These are phyloP conservation scores for Leptonema lineaticorne DNA, from an alignment of 1,140 invertebrate genomes.

Conservation along the genomic window DNA sequence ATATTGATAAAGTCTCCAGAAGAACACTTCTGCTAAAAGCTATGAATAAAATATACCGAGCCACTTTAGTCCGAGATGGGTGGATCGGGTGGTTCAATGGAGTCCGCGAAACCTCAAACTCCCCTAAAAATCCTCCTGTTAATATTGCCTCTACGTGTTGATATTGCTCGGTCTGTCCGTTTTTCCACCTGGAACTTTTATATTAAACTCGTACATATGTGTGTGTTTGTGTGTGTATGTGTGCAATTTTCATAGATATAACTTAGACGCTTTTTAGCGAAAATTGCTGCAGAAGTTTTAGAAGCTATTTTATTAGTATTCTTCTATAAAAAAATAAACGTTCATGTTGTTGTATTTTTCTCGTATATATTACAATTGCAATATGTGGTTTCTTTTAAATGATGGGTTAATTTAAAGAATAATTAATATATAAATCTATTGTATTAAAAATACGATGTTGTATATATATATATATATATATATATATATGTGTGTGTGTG, in stretches of 20 bases:
- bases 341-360: too few relatives aligned
- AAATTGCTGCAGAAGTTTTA: too few relatives aligned
- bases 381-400: too few relatives aligned
- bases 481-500: not conserved
- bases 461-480: not conserved
- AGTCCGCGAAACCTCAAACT: not conserved
- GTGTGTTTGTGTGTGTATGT: not conserved
- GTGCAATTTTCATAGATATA: too few relatives aligned
- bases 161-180: slow-evolving; percentile 1
- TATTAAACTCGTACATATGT: not conserved
- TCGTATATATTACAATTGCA: too few relatives aligned
- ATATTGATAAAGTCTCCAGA: slow-evolving; percentile 32
- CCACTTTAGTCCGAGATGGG: slow-evolving; percentile 17
- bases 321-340: too few relatives aligned
- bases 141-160: slow-evolving; percentile 21
- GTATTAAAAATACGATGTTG: too few relatives aligned
- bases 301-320: too few relatives aligned
- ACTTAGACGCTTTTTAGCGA: too few relatives aligned
- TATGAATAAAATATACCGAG: slow-evolving; percentile 32
- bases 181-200: slow-evolving; percentile 4
- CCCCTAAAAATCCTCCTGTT: not conserved
- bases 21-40: slow-evolving; percentile 33
- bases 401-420: too few relatives aligned
- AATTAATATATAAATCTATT: too few relatives aligned
- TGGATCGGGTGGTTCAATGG: not conserved